Evolutionary conservation across 1,140 invertebrate genomes (phyloP), one percentile per base, ranked within the genome.

Genomic region (Zaprionus tsacasi): DNA sequence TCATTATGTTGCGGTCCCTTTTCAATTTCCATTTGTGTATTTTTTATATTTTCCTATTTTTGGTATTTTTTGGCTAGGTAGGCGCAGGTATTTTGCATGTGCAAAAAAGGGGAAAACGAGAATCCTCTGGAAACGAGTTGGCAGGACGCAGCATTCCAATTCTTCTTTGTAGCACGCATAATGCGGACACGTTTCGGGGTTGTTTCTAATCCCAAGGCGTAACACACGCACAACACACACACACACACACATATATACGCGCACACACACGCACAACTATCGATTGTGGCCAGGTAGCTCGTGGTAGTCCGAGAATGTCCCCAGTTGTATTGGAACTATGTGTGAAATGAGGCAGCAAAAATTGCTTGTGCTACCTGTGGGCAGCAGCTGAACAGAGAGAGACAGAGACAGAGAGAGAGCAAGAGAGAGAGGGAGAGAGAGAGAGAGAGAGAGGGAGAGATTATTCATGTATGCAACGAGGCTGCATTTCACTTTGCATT

Each of bases 271-370:
- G 36, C 25, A 52, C 30, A 50, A 59, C 52, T 48, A 56, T 67
- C 12, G 70, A 66, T 30, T 54, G 57, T 40, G 40, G 30, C 67
- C 55, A 65, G 57, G 68, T 70, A 75, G 56, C 48, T 36, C 50
- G 56, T 55, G 67, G 60, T 70, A 75, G 56, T 59, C 43, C 50
- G 50, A 60, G 67, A 76, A 33, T 76, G 59, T 79, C 66, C 71
- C 61, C 27, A 6, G 27, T 81, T 69, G 58, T 60, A 77, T 70
- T 60, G 38, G 38, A 38, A 30, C 36, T 38, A n/a, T 56, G 61
- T 82, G 83, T 80, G 83, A 87, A 87, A 88, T 87, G 85, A 88
- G 69, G 83, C 85, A 80, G 83, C 85, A 87, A 87, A 89, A 88
- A 89, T 87, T 88, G 83, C 76, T 88, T 54, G 83, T 77, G 61